Evolutionary conservation across 2,113 vertebrate species (phyloP).

Genomic region (Sardina pilchardus): DNA sequence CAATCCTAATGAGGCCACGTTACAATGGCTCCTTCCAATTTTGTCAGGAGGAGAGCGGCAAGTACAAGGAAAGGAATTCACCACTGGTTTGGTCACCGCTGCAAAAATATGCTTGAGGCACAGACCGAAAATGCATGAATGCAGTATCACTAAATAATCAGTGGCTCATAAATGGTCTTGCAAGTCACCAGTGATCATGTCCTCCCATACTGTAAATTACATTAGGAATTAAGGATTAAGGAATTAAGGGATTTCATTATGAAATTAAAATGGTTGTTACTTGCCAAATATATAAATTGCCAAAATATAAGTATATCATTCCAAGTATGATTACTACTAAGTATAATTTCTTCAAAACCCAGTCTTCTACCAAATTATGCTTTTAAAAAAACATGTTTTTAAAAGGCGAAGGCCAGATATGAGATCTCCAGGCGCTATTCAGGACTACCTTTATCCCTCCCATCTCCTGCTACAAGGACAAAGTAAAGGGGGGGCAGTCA

Average conservation of each 20-base stretch:
- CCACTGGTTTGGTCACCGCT: background rate
- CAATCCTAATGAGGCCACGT: conserved; percentile 12
- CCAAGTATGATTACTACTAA: no score
- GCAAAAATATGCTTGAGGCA: background rate
- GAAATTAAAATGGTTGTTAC: background rate
- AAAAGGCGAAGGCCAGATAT: background rate
- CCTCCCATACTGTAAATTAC: background rate
- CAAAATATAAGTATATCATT: no score
- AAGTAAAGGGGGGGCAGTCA: conserved; percentile 26
- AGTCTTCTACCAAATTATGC: no score
- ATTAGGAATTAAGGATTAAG: no score
- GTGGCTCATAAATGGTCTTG: background rate
- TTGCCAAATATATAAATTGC: no score
- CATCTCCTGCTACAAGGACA: background rate
- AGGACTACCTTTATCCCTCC: background rate
- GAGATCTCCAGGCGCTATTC: conserved; percentile 14
- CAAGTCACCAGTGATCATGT: background rate
- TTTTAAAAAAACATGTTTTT: no score
- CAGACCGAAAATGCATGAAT: background rate
- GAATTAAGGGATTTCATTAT: background rate
- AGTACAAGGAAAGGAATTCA: background rate
- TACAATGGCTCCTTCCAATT: conserved; percentile 3
- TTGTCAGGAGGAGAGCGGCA: background rate
- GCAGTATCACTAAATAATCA: background rate
- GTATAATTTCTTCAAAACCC: no score